phyloP scores from a whole-genome alignment of 1,140 invertebrate species.

The Drosophila trapezifrons region DNA sequence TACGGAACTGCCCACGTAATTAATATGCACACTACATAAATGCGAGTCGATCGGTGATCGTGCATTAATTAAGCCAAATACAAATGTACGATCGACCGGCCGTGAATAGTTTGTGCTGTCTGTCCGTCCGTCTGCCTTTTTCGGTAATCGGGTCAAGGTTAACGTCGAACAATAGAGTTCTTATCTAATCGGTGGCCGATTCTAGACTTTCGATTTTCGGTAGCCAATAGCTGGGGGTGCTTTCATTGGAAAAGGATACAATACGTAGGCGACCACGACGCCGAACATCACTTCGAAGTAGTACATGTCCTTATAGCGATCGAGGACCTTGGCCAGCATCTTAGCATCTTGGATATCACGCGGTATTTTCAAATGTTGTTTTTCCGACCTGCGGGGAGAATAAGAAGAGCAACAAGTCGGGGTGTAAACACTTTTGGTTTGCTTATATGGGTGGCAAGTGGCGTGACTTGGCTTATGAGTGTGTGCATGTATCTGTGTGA shows the following conservation, averaged over 20 bases:
- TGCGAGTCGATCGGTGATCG: slow-evolving; percentile 37
- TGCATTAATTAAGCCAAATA: slow-evolving; percentile 49
- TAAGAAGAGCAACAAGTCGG: slow-evolving; percentile 22
- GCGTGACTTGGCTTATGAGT: slow-evolving; percentile 55
- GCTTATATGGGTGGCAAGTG: slow-evolving; percentile 45
- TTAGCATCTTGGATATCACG: slow-evolving; percentile 98
- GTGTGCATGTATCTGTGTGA: slow-evolving; percentile 12
- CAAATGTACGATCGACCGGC: slow-evolving; percentile 10
- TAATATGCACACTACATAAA: slow-evolving; percentile 56
- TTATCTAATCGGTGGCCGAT: slow-evolving; percentile 37
- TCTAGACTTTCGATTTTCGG: background rate
- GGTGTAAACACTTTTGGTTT: slow-evolving; percentile 41
- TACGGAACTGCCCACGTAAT: slow-evolving; percentile 39
- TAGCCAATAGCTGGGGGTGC: background rate
- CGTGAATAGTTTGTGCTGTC: slow-evolving; percentile 41
- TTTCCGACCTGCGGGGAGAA: slow-evolving; percentile 90
- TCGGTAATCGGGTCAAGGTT: slow-evolving; percentile 69
- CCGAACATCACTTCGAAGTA: slow-evolving; percentile 95
- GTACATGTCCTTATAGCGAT: slow-evolving; percentile 97
- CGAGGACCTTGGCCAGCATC: slow-evolving; percentile 94
- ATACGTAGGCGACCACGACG: slow-evolving; percentile 97
- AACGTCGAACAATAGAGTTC: slow-evolving; percentile 22
- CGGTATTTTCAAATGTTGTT: slow-evolving; percentile 95
- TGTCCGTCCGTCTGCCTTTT: slow-evolving; percentile 31
- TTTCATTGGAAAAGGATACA: slow-evolving; percentile 94